Evolutionary conservation across 2,797 vertebrate species (phyloP), one percentile per base, ranked within the genome.

Genomic region (Salmo trutta): DNA sequence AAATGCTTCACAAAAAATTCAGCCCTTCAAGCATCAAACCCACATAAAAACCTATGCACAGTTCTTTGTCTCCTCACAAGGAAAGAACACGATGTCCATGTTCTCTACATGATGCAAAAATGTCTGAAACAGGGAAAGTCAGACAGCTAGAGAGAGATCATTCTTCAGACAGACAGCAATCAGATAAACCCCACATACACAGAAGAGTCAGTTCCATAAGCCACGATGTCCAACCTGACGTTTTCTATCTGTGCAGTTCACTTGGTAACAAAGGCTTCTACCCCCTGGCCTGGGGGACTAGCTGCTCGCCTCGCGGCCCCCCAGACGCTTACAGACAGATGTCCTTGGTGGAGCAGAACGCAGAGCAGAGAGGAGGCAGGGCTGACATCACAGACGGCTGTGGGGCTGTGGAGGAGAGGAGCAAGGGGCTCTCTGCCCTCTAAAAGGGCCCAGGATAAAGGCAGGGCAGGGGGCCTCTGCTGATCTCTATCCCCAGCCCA

Each of bases 321-420:
- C 86, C 92, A 93, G 92, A 91, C 92, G 89, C 90, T 93, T 91
- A 91, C 93, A 94, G 93, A 94, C 94, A 95, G 94, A 94, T 94
- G 93, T 95, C 94, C 92, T 93, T 91, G 91, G 88, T 89, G 86
- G 88, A 92, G 91, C 90, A 88, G 88, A 92, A 93, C 91, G 85
- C 81, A 85, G 87, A 88, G 75, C 54, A 59, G 4, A 59, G 54
- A 59, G 54, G 17, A 59, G 19, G 54, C 54, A 59, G 69, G 59
- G 31, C 90, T 92, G 92, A 93, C 91, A 86, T 93, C 93, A 93
- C 83, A 80, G 81, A 85, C 80, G 84, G 88, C 89, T 90, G 83
- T 59, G 16, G 84, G 90, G 87, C 86, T 85, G 83, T 15, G 87
- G 84, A 89, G 87, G 79, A 89, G 88, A 88, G 85, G 90, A 74